Conservation (phyloP, 2,797 vertebrate species). For the Malacoctenus gilli region DNA sequence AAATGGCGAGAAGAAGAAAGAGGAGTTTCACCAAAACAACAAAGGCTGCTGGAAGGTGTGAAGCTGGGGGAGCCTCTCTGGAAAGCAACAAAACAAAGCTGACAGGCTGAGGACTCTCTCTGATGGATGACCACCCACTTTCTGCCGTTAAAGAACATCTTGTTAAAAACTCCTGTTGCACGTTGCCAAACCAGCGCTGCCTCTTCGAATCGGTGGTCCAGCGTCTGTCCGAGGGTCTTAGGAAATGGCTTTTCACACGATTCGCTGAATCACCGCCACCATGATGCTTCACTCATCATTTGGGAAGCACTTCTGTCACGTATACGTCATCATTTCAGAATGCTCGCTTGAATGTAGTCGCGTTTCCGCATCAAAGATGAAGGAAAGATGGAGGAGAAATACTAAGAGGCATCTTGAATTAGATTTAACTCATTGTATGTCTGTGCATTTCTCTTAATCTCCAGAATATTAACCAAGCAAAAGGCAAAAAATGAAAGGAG, state of each 20-base stretch:
- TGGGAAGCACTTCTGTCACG: too few relatives aligned
- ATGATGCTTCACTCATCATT: background rate
- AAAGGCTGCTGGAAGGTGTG: background rate
- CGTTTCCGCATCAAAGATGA: too few relatives aligned
- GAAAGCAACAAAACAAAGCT: slow-evolving; percentile 6
- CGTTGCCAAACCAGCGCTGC: background rate
- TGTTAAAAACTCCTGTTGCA: background rate
- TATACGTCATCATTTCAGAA: too few relatives aligned
- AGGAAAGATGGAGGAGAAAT: too few relatives aligned
- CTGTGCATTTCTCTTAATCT: too few relatives aligned
- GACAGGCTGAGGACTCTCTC: background rate
- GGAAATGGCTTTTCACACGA: background rate
- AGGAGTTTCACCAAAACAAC: background rate
- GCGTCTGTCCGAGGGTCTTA: background rate
- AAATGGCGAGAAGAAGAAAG: background rate
- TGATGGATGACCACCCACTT: slow-evolving; percentile 1
- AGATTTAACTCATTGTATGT: too few relatives aligned
- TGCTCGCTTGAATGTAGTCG: too few relatives aligned
- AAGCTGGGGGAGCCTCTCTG: background rate
- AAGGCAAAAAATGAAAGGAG: slow-evolving; percentile 10
- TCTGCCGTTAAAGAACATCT: background rate
- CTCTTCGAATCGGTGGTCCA: slow-evolving; percentile 1
- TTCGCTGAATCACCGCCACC: background rate
- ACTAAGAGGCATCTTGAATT: too few relatives aligned
- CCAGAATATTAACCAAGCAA: slow-evolving; percentile 1